A percentile compares a stretch with the other conserved stretches of the same genome.
These are phyloP conservation scores for Octodonta nipae DNA, from an alignment of 2,888 invertebrate species.

Conservation along the genomic window DNA sequence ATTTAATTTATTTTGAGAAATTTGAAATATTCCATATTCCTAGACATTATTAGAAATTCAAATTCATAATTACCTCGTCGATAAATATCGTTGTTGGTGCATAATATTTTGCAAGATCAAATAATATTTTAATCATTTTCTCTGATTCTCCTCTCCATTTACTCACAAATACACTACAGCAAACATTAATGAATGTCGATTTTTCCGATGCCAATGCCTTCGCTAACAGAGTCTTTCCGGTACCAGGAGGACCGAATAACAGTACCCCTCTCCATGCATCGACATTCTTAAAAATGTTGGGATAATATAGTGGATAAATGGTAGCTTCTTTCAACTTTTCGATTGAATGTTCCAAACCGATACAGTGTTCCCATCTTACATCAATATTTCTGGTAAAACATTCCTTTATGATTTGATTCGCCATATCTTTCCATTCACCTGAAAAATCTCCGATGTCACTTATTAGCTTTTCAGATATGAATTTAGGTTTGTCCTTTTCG, in stretches of 20 bases:
- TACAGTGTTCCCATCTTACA: constrained; percentile 61
- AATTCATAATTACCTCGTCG: constrained; percentile 78
- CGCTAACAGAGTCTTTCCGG: constrained; percentile 81
- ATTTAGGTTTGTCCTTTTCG: constrained; percentile 1
- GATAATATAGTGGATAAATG: constrained; percentile 64
- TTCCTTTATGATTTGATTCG: constrained; percentile 51
- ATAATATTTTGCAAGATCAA: constrained; percentile 64
- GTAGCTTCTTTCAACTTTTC: constrained; percentile 73
- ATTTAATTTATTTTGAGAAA: too few species aligned
- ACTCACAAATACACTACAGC: constrained; percentile 77
- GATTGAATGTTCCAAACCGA: constrained; percentile 62
- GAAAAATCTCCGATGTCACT: constrained; percentile 29
- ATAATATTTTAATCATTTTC: constrained; percentile 76
- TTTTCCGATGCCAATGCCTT: constrained; percentile 77
- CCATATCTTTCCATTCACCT: constrained; percentile 51
- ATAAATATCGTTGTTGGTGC: constrained; percentile 85
- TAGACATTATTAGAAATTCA: too few species aligned
- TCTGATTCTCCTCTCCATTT: constrained; percentile 96
- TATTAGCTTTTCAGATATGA: constrained; percentile 11
- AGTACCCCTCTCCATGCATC: constrained; percentile 64
- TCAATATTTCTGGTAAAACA: constrained; percentile 46
- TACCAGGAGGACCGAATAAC: constrained; percentile 58
- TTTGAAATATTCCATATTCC: too few species aligned
- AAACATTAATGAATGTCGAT: constrained; percentile 75
- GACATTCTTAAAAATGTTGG: constrained; percentile 52